Evolutionary conservation across 2,888 invertebrate genomes (phyloP), one percentile per base, ranked within the genome.

Genomic region (Xylota segnis): DNA sequence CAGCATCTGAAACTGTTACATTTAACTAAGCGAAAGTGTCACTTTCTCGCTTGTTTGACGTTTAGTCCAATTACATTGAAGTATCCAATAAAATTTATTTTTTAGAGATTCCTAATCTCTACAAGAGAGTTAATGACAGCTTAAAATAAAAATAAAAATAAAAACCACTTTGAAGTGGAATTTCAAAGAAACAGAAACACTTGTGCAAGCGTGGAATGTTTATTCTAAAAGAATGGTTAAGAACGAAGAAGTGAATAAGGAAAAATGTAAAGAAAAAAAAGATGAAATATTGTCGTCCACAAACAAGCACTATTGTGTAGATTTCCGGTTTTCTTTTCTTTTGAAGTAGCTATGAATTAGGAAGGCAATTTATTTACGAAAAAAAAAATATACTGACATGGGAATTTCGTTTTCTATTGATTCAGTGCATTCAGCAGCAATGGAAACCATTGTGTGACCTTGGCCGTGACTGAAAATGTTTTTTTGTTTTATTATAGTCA

Each of bases 251-350:
- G 6, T 10, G 5, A 23, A 23, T n/a, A 16, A 27, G n/a, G n/a
- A n/a, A n/a, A n/a, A n/a, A n/a, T n/a, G n/a, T n/a, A n/a, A 14
- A 32, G 5, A 18, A n/a, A 40, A 54, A 37, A 14, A 54, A 14
- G n/a, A 61, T 40, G 40, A 61, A 61, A 61, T 43, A 14, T 34
- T 58, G 37, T 23, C 50, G 32, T 54, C 32, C 14, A 12, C 32
- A 58, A 34, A 58, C 18, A 56, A 43, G 27, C 27, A 61, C 5
- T 18, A 18, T 43, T 56, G n/a, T 56, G 29, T 29, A 45, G 56
- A 70, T 70, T 70, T 70, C 70, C 54, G 70, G 56, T 54, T 68
- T 66, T 61, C 27, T 16, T 65, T 68, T 68, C 54, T 29, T 43
- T 54, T 70, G 40, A 70, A 70, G 68, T 68, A 50, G 7, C 50